Conservation (phyloP, 2,888 invertebrate genomes). For the Microplitis manilae region DNA sequence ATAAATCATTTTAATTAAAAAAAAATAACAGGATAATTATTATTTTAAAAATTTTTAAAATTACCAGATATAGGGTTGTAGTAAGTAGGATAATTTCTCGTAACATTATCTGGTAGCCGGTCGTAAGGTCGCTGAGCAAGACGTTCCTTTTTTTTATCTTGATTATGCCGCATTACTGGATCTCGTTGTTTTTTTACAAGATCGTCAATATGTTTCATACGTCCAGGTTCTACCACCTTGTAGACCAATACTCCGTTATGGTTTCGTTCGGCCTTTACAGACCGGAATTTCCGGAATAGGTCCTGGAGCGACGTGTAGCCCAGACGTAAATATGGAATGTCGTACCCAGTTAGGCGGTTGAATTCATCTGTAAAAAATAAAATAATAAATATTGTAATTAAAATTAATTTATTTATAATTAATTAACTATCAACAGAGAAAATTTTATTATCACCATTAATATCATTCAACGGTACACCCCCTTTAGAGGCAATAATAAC, state of each 20-base stretch:
- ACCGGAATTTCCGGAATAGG: no score
- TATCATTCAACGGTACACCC: no score
- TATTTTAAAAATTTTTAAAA: background rate
- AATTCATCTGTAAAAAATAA: no score
- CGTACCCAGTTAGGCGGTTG: no score
- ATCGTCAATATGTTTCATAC: conserved; percentile 48
- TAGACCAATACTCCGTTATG: conserved; percentile 16
- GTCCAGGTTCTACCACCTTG: conserved; percentile 39
- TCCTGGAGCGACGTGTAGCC: no score
- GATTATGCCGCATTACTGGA: background rate
- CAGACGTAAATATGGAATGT: no score
- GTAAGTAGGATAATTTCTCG: background rate
- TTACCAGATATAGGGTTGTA: background rate
- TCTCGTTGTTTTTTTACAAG: conserved; percentile 47
- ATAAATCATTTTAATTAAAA: background rate
- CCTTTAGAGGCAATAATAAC: no score
- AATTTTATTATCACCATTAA: no score
- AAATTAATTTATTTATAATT: no score
- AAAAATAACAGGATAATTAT: background rate
- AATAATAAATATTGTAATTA: no score
- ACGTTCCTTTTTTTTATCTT: background rate
- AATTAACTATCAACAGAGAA: no score
- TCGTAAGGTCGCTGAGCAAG: background rate
- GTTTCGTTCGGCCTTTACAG: no score
- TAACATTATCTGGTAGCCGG: background rate